These are phyloP conservation scores for Cricetomys ansorgei DNA, from an alignment of 2,113 vertebrate species.

Conservation along the genomic window DNA sequence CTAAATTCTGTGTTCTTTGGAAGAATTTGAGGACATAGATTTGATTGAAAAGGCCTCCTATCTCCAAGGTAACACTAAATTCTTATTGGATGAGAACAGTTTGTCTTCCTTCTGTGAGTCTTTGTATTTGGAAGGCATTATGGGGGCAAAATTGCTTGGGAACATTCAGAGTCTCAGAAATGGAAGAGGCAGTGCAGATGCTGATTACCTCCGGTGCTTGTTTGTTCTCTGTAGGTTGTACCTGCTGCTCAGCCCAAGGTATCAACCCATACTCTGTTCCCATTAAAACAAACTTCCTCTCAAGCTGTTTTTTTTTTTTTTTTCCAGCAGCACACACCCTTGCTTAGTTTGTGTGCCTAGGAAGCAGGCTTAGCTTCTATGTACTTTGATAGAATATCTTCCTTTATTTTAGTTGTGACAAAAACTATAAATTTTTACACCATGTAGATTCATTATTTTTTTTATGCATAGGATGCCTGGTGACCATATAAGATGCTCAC, in stretches of 20 bases:
- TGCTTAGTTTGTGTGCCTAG: background rate
- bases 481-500: background rate
- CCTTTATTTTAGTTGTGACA: background rate
- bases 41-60: conserved; percentile 60
- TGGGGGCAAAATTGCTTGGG: conserved; percentile 24
- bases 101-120: background rate
- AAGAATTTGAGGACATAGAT: conserved; percentile 20
- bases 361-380: background rate
- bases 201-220: background rate
- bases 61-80: conserved; percentile 64
- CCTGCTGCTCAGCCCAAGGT: background rate
- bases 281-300: background rate
- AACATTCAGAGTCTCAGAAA: background rate
- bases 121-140: conserved; percentile 55
- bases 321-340: background rate
- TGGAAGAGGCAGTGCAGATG: background rate
- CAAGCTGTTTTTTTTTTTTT: background rate
- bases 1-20: conserved; percentile 30
- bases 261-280: background rate
- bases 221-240: background rate
- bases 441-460: background rate
- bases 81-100: conserved; percentile 65
- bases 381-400: background rate
- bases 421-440: background rate
- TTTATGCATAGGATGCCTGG: background rate